A percentile compares a stretch with the other conserved stretches of the same genome.
These are phyloP conservation scores for Pseudomyrmex concolor DNA, from an alignment of 1,140 invertebrate genomes.

Conservation along the genomic window DNA sequence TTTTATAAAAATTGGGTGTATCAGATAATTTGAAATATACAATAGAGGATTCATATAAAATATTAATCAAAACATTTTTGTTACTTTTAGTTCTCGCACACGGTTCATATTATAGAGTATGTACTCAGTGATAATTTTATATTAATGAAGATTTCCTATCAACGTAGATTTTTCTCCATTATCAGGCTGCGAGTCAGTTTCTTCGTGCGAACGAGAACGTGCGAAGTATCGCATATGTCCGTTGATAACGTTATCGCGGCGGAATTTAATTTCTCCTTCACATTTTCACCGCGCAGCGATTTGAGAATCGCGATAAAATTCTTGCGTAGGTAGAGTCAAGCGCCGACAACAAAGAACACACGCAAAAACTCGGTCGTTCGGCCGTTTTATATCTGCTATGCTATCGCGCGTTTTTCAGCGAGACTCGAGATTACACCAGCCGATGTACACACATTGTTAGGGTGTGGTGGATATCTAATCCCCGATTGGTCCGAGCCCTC, in stretches of 20 bases:
- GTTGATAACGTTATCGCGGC: conserved; percentile 30
- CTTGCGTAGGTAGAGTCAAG: neutral
- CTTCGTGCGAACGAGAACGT: neutral
- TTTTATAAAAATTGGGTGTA: too few species aligned
- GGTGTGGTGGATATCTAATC: conserved; percentile 50
- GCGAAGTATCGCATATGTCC: neutral
- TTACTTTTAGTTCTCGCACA: too few species aligned
- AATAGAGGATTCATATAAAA: too few species aligned
- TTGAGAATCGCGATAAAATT: conserved; percentile 48
- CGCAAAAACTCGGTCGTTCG: neutral
- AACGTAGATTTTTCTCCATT: conserved; percentile 20
- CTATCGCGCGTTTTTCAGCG: conserved; percentile 24
- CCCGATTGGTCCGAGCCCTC: conserved; percentile 47
- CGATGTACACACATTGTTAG: conserved; percentile 23
- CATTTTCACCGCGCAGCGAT: conserved; percentile 1
- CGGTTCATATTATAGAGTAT: neutral
- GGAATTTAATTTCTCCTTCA: conserved; percentile 50
- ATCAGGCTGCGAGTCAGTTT: neutral
- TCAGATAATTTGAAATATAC: too few species aligned
- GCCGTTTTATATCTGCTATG: conserved; percentile 53
- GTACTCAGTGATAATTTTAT: neutral
- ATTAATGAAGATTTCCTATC: conserved; percentile 12
- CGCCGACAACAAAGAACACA: neutral
- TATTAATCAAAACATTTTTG: too few species aligned
- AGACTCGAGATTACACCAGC: conserved; percentile 15